Percentiles rank a stretch among this genome's conserved stretches.
Evolutionary conservation across 2,888 invertebrate species (phyloP).

Genomic region (Pollenia angustigena): DNA sequence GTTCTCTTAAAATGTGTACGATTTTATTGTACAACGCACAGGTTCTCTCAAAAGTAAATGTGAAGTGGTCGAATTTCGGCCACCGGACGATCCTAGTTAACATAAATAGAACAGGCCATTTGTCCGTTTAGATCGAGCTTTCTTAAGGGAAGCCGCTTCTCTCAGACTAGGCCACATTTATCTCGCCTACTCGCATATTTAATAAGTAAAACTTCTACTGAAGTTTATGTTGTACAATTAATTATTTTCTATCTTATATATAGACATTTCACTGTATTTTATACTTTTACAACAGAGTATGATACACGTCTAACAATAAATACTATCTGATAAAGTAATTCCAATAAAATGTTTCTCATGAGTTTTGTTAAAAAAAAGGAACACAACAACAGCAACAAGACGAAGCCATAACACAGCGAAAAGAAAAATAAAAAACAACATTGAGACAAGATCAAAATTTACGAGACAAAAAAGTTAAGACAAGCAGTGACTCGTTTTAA

Average conservation of each 20-base stretch:
- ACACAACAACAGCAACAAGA: conserved; percentile 2
- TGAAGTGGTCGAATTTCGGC: too few relatives aligned
- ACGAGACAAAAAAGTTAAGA: conserved; percentile 50
- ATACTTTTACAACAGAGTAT: neutral
- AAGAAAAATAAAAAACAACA: conserved; percentile 10
- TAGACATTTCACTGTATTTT: conserved; percentile 1
- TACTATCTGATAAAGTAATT: conserved; percentile 64
- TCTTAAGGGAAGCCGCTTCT: too few relatives aligned
- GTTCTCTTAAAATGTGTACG: too few relatives aligned
- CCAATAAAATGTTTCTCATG: conserved; percentile 39
- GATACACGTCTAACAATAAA: conserved; percentile 33
- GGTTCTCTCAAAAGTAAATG: too few relatives aligned
- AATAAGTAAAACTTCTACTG: too few relatives aligned
- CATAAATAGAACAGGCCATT: too few relatives aligned
- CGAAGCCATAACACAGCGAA: neutral
- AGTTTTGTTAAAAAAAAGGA: neutral
- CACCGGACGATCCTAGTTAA: too few relatives aligned
- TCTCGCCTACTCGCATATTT: too few relatives aligned
- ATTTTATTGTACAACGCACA: too few relatives aligned
- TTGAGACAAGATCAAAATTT: conserved; percentile 64
- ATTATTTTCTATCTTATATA: neutral
- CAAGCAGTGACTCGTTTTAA: conserved; percentile 65
- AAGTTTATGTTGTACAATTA: too few relatives aligned
- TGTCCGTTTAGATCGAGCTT: too few relatives aligned
- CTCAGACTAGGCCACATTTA: too few relatives aligned